These are phyloP conservation scores for Rhagologus leucostigma DNA, from an alignment of 2,113 vertebrate species.

Conservation along the genomic window DNA sequence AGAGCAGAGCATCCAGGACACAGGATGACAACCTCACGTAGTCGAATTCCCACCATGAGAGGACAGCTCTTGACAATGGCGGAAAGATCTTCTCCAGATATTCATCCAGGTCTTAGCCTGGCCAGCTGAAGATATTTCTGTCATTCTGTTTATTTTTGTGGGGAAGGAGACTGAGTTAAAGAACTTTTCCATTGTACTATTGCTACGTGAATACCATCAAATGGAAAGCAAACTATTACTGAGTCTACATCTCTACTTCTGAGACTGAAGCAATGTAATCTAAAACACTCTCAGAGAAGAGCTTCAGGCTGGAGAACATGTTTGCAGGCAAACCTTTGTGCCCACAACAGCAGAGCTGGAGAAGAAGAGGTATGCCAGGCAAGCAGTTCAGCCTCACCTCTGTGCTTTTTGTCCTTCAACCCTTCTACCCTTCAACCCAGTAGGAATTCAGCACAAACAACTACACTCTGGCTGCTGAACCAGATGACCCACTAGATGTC, in stretches of 20 bases:
- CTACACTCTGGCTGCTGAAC: background rate
- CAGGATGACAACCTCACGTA: background rate
- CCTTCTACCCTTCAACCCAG: background rate
- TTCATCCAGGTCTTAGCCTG: background rate
- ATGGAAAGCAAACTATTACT: background rate
- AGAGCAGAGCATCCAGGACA: background rate
- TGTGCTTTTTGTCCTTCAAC: background rate
- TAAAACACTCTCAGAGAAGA: background rate
- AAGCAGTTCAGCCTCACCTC: background rate
- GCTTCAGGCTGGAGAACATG: background rate
- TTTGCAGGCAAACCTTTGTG: background rate
- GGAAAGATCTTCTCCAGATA: background rate
- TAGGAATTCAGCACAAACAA: background rate
- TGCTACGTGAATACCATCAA: background rate
- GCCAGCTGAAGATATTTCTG: background rate
- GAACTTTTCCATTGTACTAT: background rate
- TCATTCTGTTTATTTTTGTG: background rate
- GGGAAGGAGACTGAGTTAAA: background rate
- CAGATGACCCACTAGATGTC: constrained; percentile 46
- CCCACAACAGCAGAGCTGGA: background rate
- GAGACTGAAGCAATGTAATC: background rate
- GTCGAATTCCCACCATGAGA: background rate
- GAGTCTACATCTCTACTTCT: background rate
- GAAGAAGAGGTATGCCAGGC: background rate
- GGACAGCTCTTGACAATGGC: background rate